Conservation (phyloP, 2,797 vertebrate species). For the Neosalanx taihuensis region DNA sequence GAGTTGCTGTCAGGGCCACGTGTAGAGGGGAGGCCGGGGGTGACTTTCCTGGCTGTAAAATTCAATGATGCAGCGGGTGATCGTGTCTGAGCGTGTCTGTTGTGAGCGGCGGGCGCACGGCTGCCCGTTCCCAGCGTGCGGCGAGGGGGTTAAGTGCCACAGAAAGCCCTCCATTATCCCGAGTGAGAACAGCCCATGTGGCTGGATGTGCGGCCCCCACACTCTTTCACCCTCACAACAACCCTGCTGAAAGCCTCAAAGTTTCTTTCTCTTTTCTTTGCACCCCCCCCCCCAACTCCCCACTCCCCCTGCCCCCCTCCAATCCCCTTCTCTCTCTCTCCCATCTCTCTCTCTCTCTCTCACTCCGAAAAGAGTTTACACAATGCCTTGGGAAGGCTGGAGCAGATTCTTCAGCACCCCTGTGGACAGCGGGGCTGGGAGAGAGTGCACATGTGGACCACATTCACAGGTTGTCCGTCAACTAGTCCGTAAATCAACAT, state of each 20-base stretch:
- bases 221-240: conserved; percentile 67
- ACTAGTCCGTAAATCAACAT: conserved; percentile 62
- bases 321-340: conserved; percentile 8
- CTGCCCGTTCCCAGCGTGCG: conserved; percentile 83
- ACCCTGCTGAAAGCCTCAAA: conserved; percentile 61
- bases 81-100: conserved; percentile 70
- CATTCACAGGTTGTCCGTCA: conserved; percentile 64
- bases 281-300: conserved; percentile 22
- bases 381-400: conserved; percentile 63
- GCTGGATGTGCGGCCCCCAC: conserved; percentile 69
- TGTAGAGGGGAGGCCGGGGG: conserved; percentile 43
- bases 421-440: conserved; percentile 52
- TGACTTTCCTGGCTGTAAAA: conserved; percentile 71
- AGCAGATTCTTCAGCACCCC: conserved; percentile 72
- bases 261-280: conserved; percentile 61
- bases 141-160: conserved; percentile 88
- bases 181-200: conserved; percentile 99
- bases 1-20: conserved; percentile 75
- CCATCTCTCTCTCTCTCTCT: conserved; percentile 40
- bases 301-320: conserved; percentile 5
- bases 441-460: conserved; percentile 68
- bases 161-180: conserved; percentile 90
- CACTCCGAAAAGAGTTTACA: conserved; percentile 53
- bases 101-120: conserved; percentile 72
- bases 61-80: conserved; percentile 71